Percentiles rank a stretch among this genome's conserved stretches.
phyloP scores from a whole-genome alignment of 2,113 vertebrate species.

The Forbesichthys agassizii region DNA sequence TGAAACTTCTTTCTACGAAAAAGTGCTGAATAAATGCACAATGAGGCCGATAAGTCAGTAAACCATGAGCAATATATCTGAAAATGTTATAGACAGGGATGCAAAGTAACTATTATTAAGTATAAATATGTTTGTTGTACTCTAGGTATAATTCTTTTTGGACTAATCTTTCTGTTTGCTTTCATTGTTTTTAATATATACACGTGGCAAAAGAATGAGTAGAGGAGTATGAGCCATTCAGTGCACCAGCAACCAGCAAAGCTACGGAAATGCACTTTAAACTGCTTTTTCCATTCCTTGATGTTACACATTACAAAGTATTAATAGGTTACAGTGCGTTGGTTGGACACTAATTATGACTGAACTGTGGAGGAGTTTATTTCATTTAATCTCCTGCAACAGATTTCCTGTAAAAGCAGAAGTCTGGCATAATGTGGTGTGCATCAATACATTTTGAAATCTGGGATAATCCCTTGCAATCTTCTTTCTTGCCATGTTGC shows the following conservation, averaged over 20 bases:
- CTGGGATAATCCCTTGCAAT: not conserved
- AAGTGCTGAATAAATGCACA: not conserved
- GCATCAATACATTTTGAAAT: not conserved
- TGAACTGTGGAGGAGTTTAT: too few relatives aligned
- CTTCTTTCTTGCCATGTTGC: not conserved
- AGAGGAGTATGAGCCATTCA: too few relatives aligned
- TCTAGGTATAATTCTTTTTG: too few relatives aligned
- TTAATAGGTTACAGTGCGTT: too few relatives aligned
- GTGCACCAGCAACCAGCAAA: too few relatives aligned
- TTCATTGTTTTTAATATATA: too few relatives aligned
- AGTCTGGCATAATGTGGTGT: not conserved
- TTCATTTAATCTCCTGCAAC: too few relatives aligned
- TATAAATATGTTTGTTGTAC: too few relatives aligned
- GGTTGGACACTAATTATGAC: constrained; percentile 8
- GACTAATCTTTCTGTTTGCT: too few relatives aligned
- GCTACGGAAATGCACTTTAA: too few relatives aligned
- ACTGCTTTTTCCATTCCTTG: not conserved
- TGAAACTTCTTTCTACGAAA: not conserved
- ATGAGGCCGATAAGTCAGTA: not conserved
- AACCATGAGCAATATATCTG: not conserved
- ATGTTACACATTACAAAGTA: not conserved
- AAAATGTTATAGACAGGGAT: constrained; percentile 12
- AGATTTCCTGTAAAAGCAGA: not conserved
- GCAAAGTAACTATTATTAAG: too few relatives aligned
- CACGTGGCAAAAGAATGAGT: too few relatives aligned